Percentiles rank a stretch among this genome's conserved stretches.
phyloP scores from a whole-genome alignment of 2,113 vertebrate genomes.

The Aythya baeri region DNA sequence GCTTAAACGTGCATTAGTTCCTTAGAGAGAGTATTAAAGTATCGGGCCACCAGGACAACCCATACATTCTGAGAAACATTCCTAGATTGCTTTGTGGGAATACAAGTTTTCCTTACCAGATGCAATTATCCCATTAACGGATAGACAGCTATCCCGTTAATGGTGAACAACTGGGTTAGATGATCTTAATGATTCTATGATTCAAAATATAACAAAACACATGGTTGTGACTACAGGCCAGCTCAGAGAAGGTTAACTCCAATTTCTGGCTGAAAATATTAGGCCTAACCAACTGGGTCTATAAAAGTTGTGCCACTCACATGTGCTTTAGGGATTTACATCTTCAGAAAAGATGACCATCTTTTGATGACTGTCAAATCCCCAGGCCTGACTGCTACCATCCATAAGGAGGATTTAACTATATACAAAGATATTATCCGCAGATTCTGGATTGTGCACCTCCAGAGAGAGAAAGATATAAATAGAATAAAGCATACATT shows the following conservation, averaged over 20 bases:
- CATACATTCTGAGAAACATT: not conserved
- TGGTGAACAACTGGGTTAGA: no score
- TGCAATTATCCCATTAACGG: not conserved
- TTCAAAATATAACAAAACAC: not conserved
- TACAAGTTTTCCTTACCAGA: not conserved
- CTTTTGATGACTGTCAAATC: not conserved
- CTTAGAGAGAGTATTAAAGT: not conserved
- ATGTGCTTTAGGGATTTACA: not conserved
- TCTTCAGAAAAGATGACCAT: not conserved
- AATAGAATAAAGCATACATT: not conserved
- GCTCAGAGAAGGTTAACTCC: not conserved
- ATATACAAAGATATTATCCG: not conserved
- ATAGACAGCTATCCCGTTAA: no score
- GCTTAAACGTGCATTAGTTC: not conserved
- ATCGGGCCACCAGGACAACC: not conserved
- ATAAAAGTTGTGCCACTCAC: not conserved
- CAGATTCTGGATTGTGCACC: not conserved
- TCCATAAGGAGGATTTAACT: not conserved
- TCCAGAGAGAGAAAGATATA: not conserved
- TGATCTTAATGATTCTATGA: no score
- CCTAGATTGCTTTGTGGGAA: not conserved
- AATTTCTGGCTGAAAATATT: not conserved
- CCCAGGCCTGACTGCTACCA: not conserved
- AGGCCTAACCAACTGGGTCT: not conserved
- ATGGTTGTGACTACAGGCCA: not conserved